Evolutionary conservation across 2,888 invertebrate genomes (phyloP).

Genomic region (Cremastinae sp.): DNA sequence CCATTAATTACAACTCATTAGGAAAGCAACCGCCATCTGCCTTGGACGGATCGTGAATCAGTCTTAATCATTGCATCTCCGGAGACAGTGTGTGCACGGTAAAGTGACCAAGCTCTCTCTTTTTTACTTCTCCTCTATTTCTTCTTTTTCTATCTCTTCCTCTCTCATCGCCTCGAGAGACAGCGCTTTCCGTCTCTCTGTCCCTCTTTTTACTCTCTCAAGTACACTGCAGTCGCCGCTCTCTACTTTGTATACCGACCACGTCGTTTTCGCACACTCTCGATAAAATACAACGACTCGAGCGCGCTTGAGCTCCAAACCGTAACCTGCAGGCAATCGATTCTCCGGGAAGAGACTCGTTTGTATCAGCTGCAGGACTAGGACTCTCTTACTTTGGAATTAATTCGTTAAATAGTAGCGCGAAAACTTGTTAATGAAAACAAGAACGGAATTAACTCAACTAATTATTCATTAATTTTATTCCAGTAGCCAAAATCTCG

Average conservation of each 20-base stretch:
- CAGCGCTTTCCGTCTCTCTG: conserved; percentile 36
- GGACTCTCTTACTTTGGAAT: neutral
- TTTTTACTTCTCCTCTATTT: neutral
- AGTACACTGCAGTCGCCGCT: conserved; percentile 26
- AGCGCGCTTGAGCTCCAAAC: neutral
- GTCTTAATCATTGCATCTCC: conserved; percentile 79
- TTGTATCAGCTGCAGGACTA: conserved; percentile 38
- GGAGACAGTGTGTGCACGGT: conserved; percentile 52
- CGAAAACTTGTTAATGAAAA: conserved; percentile 55
- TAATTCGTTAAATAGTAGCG: conserved; percentile 49
- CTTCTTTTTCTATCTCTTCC: conserved; percentile 36
- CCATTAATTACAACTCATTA: conserved; percentile 80
- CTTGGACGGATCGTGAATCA: conserved; percentile 77
- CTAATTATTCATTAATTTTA: no score
- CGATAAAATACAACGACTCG: neutral
- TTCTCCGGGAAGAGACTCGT: neutral
- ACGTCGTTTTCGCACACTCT: conserved; percentile 16
- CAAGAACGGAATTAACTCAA: conserved; percentile 42
- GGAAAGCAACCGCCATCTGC: conserved; percentile 78
- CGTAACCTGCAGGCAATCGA: no score
- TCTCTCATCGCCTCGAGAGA: conserved; percentile 52
- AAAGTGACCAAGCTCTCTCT: conserved; percentile 51
- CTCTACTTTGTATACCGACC: conserved; percentile 29
- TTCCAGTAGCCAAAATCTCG: no score
- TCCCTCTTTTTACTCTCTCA: conserved; percentile 24